These are phyloP conservation scores for Chroicocephalus ridibundus DNA, from an alignment of 2,113 vertebrate genomes.

Conservation along the genomic window DNA sequence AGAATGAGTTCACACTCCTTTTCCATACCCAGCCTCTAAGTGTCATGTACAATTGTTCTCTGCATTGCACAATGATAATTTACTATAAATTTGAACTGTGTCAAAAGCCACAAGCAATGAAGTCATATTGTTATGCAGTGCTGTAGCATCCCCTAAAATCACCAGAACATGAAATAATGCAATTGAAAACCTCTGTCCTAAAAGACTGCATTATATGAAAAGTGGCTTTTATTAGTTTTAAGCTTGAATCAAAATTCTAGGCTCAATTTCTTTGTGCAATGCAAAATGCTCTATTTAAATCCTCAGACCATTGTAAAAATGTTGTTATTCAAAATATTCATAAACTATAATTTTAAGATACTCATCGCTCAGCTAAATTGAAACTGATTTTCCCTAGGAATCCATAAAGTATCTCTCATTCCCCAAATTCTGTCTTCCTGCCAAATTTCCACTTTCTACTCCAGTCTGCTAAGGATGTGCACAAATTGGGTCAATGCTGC, in stretches of 20 bases:
- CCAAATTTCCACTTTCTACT: background rate
- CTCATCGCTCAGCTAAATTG: background rate
- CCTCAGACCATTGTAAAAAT: background rate
- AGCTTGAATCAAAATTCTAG: background rate
- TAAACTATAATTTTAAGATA: background rate
- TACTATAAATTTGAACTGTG: background rate
- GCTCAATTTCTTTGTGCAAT: background rate
- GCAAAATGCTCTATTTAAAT: background rate
- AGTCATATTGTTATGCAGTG: background rate
- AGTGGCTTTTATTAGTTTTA: background rate
- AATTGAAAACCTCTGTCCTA: background rate
- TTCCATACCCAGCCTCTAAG: background rate
- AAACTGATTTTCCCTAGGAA: background rate
- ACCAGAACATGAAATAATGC: background rate
- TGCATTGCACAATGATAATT: background rate
- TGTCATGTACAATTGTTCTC: background rate
- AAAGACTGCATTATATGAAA: background rate
- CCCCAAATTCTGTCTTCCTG: background rate
- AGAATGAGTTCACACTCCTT: background rate
- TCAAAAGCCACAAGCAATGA: background rate
- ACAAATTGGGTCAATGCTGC: background rate
- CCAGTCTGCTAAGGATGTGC: background rate
- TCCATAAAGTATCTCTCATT: background rate
- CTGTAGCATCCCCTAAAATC: background rate
- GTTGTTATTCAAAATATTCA: background rate